A percentile compares a stretch with the other conserved stretches of the same genome.
Conservation (phyloP, 2,888 invertebrate species). For the Noctuana brunneofusca region DNA sequence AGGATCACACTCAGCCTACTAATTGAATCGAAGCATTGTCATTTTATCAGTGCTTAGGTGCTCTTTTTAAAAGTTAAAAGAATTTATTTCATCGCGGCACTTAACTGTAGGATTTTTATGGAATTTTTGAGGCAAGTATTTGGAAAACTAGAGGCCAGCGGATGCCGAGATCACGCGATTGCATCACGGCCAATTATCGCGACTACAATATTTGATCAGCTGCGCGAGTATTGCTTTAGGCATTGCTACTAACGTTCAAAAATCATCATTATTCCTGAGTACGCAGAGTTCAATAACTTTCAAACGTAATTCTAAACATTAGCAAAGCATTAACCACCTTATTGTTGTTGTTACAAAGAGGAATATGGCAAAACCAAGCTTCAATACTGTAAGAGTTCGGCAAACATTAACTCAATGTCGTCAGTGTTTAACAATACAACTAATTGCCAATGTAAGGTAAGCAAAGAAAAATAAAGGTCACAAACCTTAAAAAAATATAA, state of each 20-base stretch:
- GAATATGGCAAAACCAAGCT: slow-evolving; percentile 44
- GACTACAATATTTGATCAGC: slow-evolving; percentile 82
- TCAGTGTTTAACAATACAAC: slow-evolving; percentile 61
- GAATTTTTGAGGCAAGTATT: slow-evolving; percentile 32
- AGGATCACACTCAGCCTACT: too few relatives aligned
- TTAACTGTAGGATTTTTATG: background rate
- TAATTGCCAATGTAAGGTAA: slow-evolving; percentile 61
- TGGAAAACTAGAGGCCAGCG: slow-evolving; percentile 42
- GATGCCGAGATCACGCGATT: slow-evolving; percentile 71
- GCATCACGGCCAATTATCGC: slow-evolving; percentile 81
- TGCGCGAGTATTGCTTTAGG: slow-evolving; percentile 63
- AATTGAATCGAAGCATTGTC: too few relatives aligned
- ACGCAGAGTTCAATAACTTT: slow-evolving; percentile 40
- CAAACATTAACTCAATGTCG: slow-evolving; percentile 67
- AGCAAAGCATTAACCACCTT: slow-evolving; percentile 15
- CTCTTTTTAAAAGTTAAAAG: background rate
- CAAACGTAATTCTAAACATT: background rate
- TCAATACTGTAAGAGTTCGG: slow-evolving; percentile 55
- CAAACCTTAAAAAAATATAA: background rate
- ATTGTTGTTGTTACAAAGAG: slow-evolving; percentile 45
- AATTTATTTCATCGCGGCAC: too few relatives aligned
- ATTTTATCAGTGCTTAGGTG: too few relatives aligned
- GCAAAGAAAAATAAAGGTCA: slow-evolving; percentile 40
- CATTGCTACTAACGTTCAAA: slow-evolving; percentile 36
- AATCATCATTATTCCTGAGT: slow-evolving; percentile 36